Evolutionary conservation across 2,888 invertebrate genomes (phyloP), one percentile per base, ranked within the genome.

Genomic region (Acronicta leporina): DNA sequence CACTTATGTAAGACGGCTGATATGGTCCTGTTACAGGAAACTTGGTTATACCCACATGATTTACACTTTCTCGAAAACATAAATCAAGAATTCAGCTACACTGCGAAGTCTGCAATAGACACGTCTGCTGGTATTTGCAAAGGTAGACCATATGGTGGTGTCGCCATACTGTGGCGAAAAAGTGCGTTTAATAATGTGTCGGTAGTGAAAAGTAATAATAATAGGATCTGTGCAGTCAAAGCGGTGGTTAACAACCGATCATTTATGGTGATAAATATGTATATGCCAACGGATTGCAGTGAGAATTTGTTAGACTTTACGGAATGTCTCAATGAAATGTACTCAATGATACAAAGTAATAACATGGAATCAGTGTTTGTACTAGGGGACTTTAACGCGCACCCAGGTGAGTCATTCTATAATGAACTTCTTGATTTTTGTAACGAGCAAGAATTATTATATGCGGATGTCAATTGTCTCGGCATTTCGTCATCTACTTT

Each of bases 111-210:
- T 16, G 8, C 42, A 10, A 10, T 42, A 10, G 42, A 42, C 3
- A 42, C 16, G 0, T 14, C 41, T 15, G 27, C 14, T 14, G 48
- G 48, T 40, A 40, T 48, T 14, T 40, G 38, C 2, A 40, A 40
- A 40, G 48, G 40, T 14, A 40, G 48, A 25, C 38, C 48, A 10
- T 49, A 40, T 25, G 40, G 48, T 2, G 48, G 48, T 10, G 5
- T 49, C 2, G 40, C 25, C 2, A 25, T 25, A 40, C 11, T 49
- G n/a, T 49, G 48, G 48, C 20, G 40, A 5, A 42, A 16, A 15
- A 41, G 40, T 14, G 42, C 5, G 0, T 15, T 42, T 15, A 42
- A 16, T 42, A 10, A 1, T 10, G 48, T 49, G n/a, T 11, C 25
- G 0, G 40, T 40, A 10, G 40, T 49, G 9, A 1, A 49, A 25